Evolutionary conservation across 2,113 vertebrate genomes (phyloP), one percentile per base, ranked within the genome.

Genomic region (Syngnathoides biaculeatus): DNA sequence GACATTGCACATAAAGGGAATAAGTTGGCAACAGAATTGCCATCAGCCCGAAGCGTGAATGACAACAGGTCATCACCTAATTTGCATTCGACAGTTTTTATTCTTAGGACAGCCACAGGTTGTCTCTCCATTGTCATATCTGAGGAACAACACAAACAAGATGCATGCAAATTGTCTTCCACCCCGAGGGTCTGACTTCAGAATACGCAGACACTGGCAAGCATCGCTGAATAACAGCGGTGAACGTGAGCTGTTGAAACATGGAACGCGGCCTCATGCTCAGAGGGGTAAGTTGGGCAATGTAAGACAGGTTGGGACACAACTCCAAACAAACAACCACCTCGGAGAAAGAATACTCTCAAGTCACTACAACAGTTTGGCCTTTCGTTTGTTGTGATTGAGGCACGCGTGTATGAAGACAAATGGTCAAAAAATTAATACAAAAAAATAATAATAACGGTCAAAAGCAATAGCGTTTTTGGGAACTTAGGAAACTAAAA

Each of bases 261-360:
- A 26, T 24, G 72, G 69, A 50, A 52, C 43, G 39, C 14, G 50
- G 10, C 48, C 69, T 64, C 56, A 38, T 69, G 55, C 53, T 73
- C 27, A 24, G n/a, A 59, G 52, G 65, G 52, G 26, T 35, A 47
- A 35, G 45, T 71, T 78, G 30, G 24, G 59, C 62, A 74, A 86
- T 17, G 12, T 2, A 8, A 67, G 56, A 65, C 86, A 82, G 40
- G 89, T 85, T 77, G 11, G 72, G 74, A 78, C 84, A 81, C 19
- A 59, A 2, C 68, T 22, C 45, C 48, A n/a, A 63, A 65, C 35
- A 62, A 57, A 72, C 79, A 56, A 48, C 67, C 52, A 11, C 40
- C 50, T 22, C 3, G 17, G 65, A 39, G 66, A 3, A 62, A 26
- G n/a, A 62, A 38, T 39, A 40, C 20, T 22, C 38, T 40, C 11